Evolutionary conservation across 1,140 invertebrate species (phyloP).

Genomic region (Pseudobourletiella spinata): DNA sequence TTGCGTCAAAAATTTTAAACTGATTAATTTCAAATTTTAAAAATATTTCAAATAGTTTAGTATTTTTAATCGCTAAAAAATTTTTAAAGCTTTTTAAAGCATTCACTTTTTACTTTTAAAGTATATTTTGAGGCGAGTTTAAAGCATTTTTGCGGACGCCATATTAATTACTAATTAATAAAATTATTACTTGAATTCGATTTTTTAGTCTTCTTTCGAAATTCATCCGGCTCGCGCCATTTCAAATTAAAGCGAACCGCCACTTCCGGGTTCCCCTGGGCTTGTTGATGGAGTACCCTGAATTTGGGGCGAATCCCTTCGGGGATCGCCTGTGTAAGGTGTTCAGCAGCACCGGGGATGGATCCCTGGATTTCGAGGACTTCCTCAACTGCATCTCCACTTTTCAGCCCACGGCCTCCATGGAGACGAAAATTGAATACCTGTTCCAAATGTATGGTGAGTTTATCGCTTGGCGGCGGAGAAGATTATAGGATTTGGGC

Average conservation of each 20-base stretch:
- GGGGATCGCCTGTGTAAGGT: not conserved
- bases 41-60: no score
- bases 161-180: no score
- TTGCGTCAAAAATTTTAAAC: no score
- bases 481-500: not conserved
- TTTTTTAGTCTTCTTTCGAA: not conserved
- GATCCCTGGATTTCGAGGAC: constrained; percentile 3
- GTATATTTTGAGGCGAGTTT: no score
- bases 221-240: not conserved
- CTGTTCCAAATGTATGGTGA: constrained; percentile 3
- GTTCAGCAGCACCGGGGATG: not conserved
- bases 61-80: no score
- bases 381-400: not conserved
- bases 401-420: not conserved
- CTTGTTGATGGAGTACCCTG: not conserved
- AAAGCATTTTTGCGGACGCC: no score
- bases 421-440: not conserved
- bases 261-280: not conserved
- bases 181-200: no score
- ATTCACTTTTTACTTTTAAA: no score
- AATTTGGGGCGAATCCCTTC: constrained; percentile 1
- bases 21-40: no score
- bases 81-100: no score
- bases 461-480: not conserved
- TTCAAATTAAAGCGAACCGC: not conserved